A percentile compares a stretch with the other conserved stretches of the same genome.
Conservation (phyloP, 2,797 vertebrate genomes). For the Pitangus sulphuratus region DNA sequence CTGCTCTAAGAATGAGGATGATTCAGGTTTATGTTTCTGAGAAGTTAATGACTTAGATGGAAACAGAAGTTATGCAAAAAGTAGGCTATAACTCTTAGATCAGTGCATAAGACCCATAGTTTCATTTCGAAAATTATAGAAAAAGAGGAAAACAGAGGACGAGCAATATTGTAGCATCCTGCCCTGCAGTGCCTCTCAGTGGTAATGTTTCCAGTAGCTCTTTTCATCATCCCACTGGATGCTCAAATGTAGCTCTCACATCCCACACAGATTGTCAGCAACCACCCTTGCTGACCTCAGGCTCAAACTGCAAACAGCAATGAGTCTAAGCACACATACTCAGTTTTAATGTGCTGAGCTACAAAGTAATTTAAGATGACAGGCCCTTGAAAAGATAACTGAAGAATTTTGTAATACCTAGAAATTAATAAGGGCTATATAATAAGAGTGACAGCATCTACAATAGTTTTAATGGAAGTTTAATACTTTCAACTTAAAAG, state of each 20-base stretch:
- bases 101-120: background rate
- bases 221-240: background rate
- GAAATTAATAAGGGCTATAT: background rate
- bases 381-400: background rate
- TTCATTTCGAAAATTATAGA: background rate
- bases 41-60: background rate
- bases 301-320: background rate
- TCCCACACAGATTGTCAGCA: background rate
- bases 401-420: background rate
- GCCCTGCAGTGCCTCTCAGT: background rate
- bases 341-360: background rate
- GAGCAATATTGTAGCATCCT: background rate
- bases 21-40: background rate
- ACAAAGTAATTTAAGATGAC: background rate
- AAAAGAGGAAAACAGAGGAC: background rate
- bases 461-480: background rate
- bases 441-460: background rate
- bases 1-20: background rate
- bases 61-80: background rate
- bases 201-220: background rate
- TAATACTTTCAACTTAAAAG: background rate
- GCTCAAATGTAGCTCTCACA: background rate
- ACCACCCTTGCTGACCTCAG: background rate
- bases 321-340: background rate
- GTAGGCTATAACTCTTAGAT: background rate